Base-by-base conservation (phyloP, 2,888 invertebrate genomes). In the Eledone cirrhosa region DNA sequence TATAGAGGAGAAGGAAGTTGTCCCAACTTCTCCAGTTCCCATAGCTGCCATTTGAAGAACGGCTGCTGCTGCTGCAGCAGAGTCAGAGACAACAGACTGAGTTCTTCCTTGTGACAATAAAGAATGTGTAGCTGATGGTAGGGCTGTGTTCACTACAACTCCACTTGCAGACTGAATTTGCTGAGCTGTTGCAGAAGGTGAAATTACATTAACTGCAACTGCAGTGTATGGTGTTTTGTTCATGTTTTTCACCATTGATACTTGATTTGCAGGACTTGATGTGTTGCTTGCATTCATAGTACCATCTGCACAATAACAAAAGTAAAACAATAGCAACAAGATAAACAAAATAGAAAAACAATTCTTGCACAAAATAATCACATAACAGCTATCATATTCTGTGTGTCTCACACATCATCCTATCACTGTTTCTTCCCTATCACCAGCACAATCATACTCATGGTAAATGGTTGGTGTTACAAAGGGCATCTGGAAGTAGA, bases 11-110 rank as follows among this genome's bases (percentile, higher is more conserved):
- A 41, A 41, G 3, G 41, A 31, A 31, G 67, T 33, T 31, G 67
- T 33, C 67, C 29, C 22, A 41, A 24, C 72, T n/a, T 72, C 72
- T 72, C 72, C 72, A 33, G 29, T n/a, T 41, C 72, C 72, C 33
- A 72, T 22, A 31, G 41, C 72, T 22, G 72, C 72, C 72, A 72
- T 72, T 72, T 33, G 41, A 72, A 72, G 27, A 80, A 82, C 48
- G 78, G 80, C 77, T 82, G 82, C 48, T 81, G 82, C 69, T 78
- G 82, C 48, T 82, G 80, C 48, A 79, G 80, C 76, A 79, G 81
- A 31, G 53, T 76, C 65, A 82, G 81, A 67, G 80, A 83, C 75
- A 82, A 82, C 78, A 80, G 76, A 22, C 79, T 76, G 67, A 77
- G 78, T 33, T 78, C 81, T 75, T 81, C 76, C 69, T 22, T n/a